Evolutionary conservation across 2,797 vertebrate species (phyloP), one percentile per base, ranked within the genome.

Genomic region (Cyclura pinguis): DNA sequence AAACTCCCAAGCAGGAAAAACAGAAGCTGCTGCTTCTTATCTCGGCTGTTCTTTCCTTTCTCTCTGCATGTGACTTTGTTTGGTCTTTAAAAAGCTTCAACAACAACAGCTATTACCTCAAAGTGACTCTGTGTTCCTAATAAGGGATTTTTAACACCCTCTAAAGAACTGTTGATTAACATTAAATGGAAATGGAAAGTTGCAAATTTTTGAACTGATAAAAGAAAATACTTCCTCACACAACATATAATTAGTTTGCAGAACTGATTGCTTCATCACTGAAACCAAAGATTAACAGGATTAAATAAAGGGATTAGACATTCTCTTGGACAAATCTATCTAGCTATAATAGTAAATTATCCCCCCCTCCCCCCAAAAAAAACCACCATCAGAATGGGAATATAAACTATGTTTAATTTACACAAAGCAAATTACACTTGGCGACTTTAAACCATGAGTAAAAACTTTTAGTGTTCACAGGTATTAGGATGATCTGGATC

Each of bases 1-100:
- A 93, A 69, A 93, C 92, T 94, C 91, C 22, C 92, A 93, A 93
- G 90, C 67, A 1, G 76, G 12, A 92, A 85, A 92, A 90, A 90
- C 80, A 91, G 76, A 90, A 90, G 93, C 90, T 12, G 6, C 27
- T 18, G 72, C 74, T 52, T 38, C 64, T 85, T 88, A 85, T 80
- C 85, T 87, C 85, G 85, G 74, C 32, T 90, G 91, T 80, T 80
- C 88, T 88, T 84, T 88, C 85, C 81, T 88, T 80, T 87, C 29
- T 20, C n/a, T 84, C 88, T 52, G 80, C 74, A 84, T 92, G 85
- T 74, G 81, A 87, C 62, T 64, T 57, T 78, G 50, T 91, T 91
- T 92, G 74, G 88, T 87, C 85, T 88, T 84, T 64, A 84, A 90
- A 84, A 90, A 84, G 86, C 85, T 87, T 85, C 80, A 80, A 80